Conservation (phyloP, 2,113 vertebrate genomes). For the Cisticola juncidis region DNA sequence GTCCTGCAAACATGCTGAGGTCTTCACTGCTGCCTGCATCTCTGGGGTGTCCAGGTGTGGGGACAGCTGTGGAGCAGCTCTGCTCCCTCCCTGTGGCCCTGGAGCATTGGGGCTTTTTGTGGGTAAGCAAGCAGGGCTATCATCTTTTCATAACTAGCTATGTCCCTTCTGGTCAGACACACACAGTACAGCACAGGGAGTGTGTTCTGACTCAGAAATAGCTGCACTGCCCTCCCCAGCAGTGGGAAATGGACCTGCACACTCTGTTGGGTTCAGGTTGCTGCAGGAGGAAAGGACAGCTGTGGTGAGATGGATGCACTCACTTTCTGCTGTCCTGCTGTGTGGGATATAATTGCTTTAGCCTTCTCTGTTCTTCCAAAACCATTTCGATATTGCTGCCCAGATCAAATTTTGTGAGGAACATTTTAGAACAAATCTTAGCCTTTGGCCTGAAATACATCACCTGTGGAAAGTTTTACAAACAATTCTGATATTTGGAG, state of each 20-base stretch:
- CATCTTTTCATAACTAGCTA: not conserved
- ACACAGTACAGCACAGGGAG: not conserved
- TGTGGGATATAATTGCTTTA: conserved; percentile 45
- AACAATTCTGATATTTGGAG: not conserved
- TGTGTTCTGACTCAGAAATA: not conserved
- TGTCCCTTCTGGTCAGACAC: conserved; percentile 11
- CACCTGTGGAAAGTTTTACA: conserved; percentile 40
- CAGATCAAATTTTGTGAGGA: conserved; percentile 53
- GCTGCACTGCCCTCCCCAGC: not conserved
- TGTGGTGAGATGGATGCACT: conserved; percentile 37
- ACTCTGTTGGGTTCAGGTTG: conserved; percentile 20
- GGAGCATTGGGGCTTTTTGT: not conserved
- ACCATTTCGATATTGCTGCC: not conserved
- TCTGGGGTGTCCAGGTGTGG: not conserved
- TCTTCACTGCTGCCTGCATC: not conserved
- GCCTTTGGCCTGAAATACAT: conserved; percentile 59
- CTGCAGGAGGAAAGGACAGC: conserved; percentile 46
- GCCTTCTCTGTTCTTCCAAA: not conserved
- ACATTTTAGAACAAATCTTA: conserved; percentile 31
- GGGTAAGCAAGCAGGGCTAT: not conserved
- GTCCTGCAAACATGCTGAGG: not conserved
- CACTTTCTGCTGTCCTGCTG: conserved; percentile 26
- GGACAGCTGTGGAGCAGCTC: not conserved
- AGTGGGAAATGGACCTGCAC: conserved; percentile 22
- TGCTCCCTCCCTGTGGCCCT: not conserved